Base-by-base conservation (phyloP, 2,888 invertebrate species). In the Rambutsinella grinnellia region DNA sequence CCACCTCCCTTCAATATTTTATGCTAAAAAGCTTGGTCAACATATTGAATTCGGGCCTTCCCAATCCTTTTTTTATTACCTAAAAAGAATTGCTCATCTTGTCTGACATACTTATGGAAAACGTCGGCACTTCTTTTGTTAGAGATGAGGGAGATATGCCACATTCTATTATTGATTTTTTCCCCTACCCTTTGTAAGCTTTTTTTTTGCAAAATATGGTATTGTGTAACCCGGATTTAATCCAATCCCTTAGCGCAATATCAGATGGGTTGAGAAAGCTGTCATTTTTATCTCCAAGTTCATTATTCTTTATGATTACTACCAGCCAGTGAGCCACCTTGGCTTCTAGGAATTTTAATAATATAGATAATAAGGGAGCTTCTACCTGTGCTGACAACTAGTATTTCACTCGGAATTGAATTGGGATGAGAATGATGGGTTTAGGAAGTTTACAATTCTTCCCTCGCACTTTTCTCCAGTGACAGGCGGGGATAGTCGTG, bases 261-360 rank as follows among this genome's bases (percentile, higher is more conserved):
- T 13, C n/a, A 57, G 28, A 57, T 15, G 57, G 26, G 57, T 57
- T 27, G 26, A 26, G 57, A 57, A 8, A 26, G 27, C 28, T 57
- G 57, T 57, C 57, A 57, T 57, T 57, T 57, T 17, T 19, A 13
- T 10, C n/a, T 27, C 27, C 6, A 27, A 57, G 27, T 57, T 57
- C 57, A 57, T 57, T 57, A 57, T 57, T 57, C 27, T 27, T 57
- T 57, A 8, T 27, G 36, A 36, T 36, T 36, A 36, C 57, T 27
- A 10, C 28, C 28, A 27, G 17, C 6, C 23, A 54, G 5, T n/a
- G n/a, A 36, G 36, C 36, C 36, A 36, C 19, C n/a, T 10, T 54
- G 23, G 54, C 49, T 21, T 54, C 23, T 57, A 36, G 36, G 36
- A 36, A 36, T 36, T 36, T 36, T 36, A 36, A 36, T 36, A 36